Percentiles rank a stretch among this genome's conserved stretches.
phyloP scores from a whole-genome alignment of 2,797 vertebrate species.

The Myotis planiceps region DNA sequence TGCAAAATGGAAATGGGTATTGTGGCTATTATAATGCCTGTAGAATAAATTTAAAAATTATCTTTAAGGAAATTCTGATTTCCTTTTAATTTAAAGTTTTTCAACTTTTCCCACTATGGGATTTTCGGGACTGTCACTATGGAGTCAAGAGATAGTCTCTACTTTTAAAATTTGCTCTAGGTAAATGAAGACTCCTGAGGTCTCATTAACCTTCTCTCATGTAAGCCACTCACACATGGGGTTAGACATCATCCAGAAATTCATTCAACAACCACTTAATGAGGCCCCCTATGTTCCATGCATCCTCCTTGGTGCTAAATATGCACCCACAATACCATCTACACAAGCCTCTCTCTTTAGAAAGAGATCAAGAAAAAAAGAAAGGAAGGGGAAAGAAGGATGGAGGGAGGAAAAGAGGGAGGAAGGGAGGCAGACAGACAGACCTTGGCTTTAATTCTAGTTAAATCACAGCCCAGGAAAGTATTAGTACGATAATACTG shows the following conservation, averaged over 20 bases:
- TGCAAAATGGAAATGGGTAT: not conserved
- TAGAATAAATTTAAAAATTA: not conserved
- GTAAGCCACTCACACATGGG: not conserved
- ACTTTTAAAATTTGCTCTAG: not conserved
- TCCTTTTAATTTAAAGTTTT: slow-evolving; percentile 20
- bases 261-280: not conserved
- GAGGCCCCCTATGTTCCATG: not conserved
- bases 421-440: no score
- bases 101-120: not conserved
- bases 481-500: not conserved
- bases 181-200: not conserved
- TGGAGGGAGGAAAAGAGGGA: fast-evolving
- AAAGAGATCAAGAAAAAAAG: not conserved
- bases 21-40: not conserved
- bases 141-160: not conserved
- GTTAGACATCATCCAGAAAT: not conserved
- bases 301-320: not conserved
- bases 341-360: not conserved
- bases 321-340: not conserved
- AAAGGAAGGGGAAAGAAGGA: no score
- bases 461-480: not conserved
- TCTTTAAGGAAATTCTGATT: not conserved
- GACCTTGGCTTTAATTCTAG: not conserved
- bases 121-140: not conserved
- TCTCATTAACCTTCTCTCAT: not conserved